Base-by-base conservation (phyloP, 2,888 invertebrate genomes). In the Scrobipalpa atriplicella region DNA sequence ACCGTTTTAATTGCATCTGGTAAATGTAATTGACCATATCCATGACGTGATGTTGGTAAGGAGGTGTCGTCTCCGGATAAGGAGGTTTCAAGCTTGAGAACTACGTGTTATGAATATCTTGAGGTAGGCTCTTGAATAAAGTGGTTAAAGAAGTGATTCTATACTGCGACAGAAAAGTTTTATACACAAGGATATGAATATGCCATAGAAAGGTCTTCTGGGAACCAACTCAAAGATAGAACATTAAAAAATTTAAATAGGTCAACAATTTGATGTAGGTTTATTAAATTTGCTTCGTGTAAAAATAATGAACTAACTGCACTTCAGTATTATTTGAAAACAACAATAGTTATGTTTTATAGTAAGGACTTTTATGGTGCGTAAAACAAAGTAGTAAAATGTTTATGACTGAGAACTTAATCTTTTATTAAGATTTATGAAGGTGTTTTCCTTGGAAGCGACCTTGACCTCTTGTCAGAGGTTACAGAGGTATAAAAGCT, bases 1-100 rank as follows among this genome's bases (percentile, higher is more conserved):
- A 52, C 52, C 52, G 52, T 52, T 52, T 52, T 52, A 52, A 52
- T 52, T 18, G 21, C 52, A 16, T 6, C 19, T 19, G 52, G 52
- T 21, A 19, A 52, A 19, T 52, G 52, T 21, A 52, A 52, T 5
- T 52, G 52, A 52, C 52, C 52, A 11, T 52, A 52, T 51, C 16
- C 16, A 19, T 19, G n/a, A 7, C 16, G 18, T 47, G n/a, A 5
- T 29, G 29, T n/a, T n/a, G n/a, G 47, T 47, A 19, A 16, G 52
- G 52, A 19, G 10, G 10, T 52, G 52, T 52, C 52, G 18, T 52
- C 52, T 52, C 52, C 52, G 9, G 21, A 19, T 16, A 52, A 19
- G 52, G 52, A 18, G 16, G 52, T 19, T 16, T 52, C 52, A 18
- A 18, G 52, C 5, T 16, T 8, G n/a, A n/a, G 19, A 9, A 52